A percentile compares a stretch with the other conserved stretches of the same genome.
Evolutionary conservation across 2,888 invertebrate genomes (phyloP).

Genomic region (Drosophila phalerata): DNA sequence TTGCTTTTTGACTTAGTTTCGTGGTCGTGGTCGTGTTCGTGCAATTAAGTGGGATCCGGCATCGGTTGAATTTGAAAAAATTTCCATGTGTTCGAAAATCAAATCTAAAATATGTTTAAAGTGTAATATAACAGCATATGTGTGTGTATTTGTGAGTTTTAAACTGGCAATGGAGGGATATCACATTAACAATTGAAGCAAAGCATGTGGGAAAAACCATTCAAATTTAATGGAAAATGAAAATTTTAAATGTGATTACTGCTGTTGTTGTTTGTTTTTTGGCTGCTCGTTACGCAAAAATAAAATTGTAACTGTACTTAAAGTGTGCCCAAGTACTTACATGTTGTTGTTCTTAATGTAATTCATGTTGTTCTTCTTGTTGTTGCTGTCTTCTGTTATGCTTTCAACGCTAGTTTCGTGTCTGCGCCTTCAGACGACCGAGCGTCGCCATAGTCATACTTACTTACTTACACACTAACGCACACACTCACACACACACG

Average conservation of each 20-base stretch:
- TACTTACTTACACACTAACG: slow-evolving; percentile 7
- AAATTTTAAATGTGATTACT: slow-evolving; percentile 17
- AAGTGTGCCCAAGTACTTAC: slow-evolving; percentile 29
- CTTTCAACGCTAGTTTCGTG: slow-evolving; percentile 48
- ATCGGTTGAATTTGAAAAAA: slow-evolving; percentile 6
- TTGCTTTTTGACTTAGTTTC: slow-evolving; percentile 1
- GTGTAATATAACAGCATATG: slow-evolving; percentile 15
- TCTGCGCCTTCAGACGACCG: slow-evolving; percentile 44
- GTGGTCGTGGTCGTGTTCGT: slow-evolving; percentile 21
- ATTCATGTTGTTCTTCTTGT: slow-evolving; percentile 15
- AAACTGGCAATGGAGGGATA: slow-evolving; percentile 1
- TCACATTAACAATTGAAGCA: background rate
- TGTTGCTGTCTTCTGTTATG: slow-evolving; percentile 42
- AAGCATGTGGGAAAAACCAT: background rate
- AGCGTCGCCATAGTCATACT: slow-evolving; percentile 38
- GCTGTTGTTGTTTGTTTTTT: slow-evolving; percentile 21
- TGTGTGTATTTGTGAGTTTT: slow-evolving; percentile 1
- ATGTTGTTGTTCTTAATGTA: slow-evolving; percentile 16
- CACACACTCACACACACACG: slow-evolving; percentile 10
- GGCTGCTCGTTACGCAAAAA: slow-evolving; percentile 52
- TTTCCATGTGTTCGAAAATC: slow-evolving; percentile 37
- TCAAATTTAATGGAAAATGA: slow-evolving; percentile 9
- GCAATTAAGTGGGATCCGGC: slow-evolving; percentile 16
- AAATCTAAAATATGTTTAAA: slow-evolving; percentile 29
- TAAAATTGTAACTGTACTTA: slow-evolving; percentile 52